Base-by-base conservation (phyloP, 1,140 invertebrate species). In the Adoxophyes honmai region DNA sequence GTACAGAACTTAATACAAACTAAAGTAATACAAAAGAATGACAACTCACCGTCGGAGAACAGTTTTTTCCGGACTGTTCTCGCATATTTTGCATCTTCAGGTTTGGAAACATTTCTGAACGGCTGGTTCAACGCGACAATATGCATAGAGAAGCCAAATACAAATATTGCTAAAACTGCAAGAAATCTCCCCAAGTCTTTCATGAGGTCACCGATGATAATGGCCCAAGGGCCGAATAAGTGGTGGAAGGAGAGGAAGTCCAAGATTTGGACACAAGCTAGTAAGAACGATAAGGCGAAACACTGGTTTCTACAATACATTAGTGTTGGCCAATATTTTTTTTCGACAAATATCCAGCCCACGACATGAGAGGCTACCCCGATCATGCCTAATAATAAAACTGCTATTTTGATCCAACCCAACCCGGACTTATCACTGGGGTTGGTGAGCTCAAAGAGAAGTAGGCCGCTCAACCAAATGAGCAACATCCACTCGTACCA, bases 181-280 rank as follows among this genome's bases (percentile, higher is more conserved):
- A 99, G 91, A 89, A 99, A 99, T 64, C 98, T 91, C 4, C 96
- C 96, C 64, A 99, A 90, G 88, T 99, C 95, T 88, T 96, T 96
- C 91, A 97, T 95, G 38, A 97, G 90, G 81, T 97, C 95, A 8
- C 95, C 95, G 67, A 96, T 97, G 75, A 97, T 97, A 62, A 97
- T 97, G 11, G 95, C 95, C 98, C 98, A 99, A 0, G 98, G 98
- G 34, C 98, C 98, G 78, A 99, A 99, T 0, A 99, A 91, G 88
- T 99, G 97, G 90, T 99, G 98, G 83, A 99, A 99, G 5, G 98
- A 99, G 14, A 98, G 86, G 75, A 98, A 98, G 85, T 99, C 98
- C 60, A 99, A 90, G 69, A 99, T 96, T 88, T 99, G 97, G 7
- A 99, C 97, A 87, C 98, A 99, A 44, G 97, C 97, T 60, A 99